Percentiles rank a stretch among this genome's conserved stretches.
These are phyloP conservation scores for Lordiphosa clarofinis DNA, from an alignment of 1,140 invertebrate genomes.

Conservation along the genomic window DNA sequence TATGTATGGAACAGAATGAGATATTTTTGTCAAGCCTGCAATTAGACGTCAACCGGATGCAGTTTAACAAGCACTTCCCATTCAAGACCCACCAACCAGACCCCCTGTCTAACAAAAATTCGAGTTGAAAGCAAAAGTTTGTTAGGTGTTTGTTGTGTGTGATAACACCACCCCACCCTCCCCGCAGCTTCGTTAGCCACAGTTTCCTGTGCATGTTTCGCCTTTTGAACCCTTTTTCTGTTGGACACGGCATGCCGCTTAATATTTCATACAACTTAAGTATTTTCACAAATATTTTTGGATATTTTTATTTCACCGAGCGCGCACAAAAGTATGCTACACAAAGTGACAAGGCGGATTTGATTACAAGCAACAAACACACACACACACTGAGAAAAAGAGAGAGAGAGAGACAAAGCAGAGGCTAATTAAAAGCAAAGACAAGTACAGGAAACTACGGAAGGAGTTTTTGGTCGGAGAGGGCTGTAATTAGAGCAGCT, in stretches of 20 bases:
- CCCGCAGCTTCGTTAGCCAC: slow-evolving; percentile 64
- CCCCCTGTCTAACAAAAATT: background rate
- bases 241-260: slow-evolving; percentile 33
- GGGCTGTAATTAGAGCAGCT: slow-evolving; percentile 33
- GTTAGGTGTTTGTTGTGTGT: slow-evolving; percentile 47
- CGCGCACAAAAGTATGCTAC: slow-evolving; percentile 46
- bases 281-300: slow-evolving; percentile 73
- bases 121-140: slow-evolving; percentile 75
- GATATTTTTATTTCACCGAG: slow-evolving; percentile 39
- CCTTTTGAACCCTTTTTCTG: slow-evolving; percentile 57
- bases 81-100: background rate
- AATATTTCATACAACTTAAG: slow-evolving; percentile 68
- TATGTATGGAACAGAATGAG: background rate
- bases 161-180: slow-evolving; percentile 31
- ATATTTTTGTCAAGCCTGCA: slow-evolving; percentile 31
- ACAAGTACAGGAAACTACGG: slow-evolving; percentile 35
- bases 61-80: slow-evolving; percentile 71
- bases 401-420: slow-evolving; percentile 17
- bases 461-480: background rate
- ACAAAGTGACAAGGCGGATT: slow-evolving; percentile 65
- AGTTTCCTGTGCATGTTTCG: slow-evolving; percentile 70
- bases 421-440: slow-evolving; percentile 74
- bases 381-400: slow-evolving; percentile 9
- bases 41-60: slow-evolving; percentile 70
- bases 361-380: slow-evolving; percentile 54